A percentile compares a stretch with the other conserved stretches of the same genome.
Conservation (phyloP, 2,888 invertebrate species). For the Tridacna crocea region DNA sequence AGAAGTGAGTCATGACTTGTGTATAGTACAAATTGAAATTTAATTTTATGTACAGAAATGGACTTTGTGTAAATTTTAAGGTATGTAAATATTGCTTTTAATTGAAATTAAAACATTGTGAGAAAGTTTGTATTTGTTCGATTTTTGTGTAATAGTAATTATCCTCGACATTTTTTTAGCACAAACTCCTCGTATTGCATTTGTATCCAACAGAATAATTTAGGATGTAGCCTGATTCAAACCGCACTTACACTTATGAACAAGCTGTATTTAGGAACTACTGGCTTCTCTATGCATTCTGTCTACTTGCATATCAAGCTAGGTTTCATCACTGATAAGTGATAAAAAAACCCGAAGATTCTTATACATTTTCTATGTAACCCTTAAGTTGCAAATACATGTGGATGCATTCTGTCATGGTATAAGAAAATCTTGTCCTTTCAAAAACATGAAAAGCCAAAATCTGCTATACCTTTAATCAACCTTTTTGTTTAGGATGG, state of each 20-base stretch:
- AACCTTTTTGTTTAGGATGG: neutral
- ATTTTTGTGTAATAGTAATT: neutral
- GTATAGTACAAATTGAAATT: neutral
- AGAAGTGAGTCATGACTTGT: neutral
- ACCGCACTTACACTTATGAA: neutral
- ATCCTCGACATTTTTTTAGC: neutral
- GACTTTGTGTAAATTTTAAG: slow-evolving; percentile 4
- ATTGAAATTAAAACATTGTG: neutral
- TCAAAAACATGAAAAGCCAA: neutral
- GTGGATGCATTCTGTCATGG: neutral
- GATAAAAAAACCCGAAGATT: neutral
- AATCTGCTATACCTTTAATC: neutral
- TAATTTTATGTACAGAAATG: neutral
- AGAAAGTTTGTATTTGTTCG: neutral
- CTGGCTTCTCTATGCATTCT: neutral
- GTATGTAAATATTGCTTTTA: slow-evolving; percentile 2
- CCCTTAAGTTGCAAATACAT: neutral
- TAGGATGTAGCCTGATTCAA: no score
- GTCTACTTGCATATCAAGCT: neutral
- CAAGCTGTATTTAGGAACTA: neutral
- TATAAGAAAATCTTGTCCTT: neutral
- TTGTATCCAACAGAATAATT: no score
- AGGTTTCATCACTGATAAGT: neutral
- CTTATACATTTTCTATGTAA: neutral
- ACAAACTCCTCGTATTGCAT: no score